Conservation (phyloP, 2,797 vertebrate genomes). For the Sebastes cheni region DNA sequence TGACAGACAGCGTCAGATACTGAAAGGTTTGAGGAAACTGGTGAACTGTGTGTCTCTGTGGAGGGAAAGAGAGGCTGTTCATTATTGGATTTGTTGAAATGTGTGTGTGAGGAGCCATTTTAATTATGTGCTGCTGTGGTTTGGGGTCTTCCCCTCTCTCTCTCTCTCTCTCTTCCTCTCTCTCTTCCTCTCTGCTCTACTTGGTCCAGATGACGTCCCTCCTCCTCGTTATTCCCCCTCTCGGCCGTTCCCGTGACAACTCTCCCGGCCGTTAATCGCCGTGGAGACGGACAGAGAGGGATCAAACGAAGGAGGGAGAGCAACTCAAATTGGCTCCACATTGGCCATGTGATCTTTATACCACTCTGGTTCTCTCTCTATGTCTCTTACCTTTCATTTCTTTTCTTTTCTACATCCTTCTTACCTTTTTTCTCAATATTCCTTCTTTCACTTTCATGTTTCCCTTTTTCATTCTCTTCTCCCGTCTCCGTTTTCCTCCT, state of each 20-base stretch:
- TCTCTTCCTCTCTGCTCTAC: slow-evolving; percentile 43
- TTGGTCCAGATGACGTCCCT: slow-evolving; percentile 56
- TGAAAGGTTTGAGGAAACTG: slow-evolving; percentile 63
- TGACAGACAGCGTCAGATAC: slow-evolving; percentile 41
- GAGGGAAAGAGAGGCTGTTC: slow-evolving; percentile 59
- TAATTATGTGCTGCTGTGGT: slow-evolving; percentile 76
- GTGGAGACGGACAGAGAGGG: slow-evolving; percentile 70
- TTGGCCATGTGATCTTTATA: slow-evolving; percentile 57
- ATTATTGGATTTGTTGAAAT: slow-evolving; percentile 75
- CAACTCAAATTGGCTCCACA: slow-evolving; percentile 67
- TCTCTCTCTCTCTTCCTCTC: neutral
- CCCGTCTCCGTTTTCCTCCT: neutral
- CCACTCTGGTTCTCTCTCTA: neutral
- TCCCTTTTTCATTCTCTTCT: neutral
- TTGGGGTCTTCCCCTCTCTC: slow-evolving; percentile 55
- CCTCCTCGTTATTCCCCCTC: slow-evolving; percentile 68
- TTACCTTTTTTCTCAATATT: neutral
- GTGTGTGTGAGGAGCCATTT: slow-evolving; percentile 73
- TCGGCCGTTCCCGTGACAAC: slow-evolving; percentile 72
- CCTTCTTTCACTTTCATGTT: slow-evolving; percentile 9
- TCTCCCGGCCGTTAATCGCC: slow-evolving; percentile 71
- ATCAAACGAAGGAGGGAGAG: slow-evolving; percentile 69
- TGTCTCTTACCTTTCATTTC: slow-evolving; percentile 1
- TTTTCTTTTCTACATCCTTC: neutral
- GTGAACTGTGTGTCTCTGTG: slow-evolving; percentile 61